phyloP scores from a whole-genome alignment of 2,797 vertebrate genomes.

The Podargus strigoides region DNA sequence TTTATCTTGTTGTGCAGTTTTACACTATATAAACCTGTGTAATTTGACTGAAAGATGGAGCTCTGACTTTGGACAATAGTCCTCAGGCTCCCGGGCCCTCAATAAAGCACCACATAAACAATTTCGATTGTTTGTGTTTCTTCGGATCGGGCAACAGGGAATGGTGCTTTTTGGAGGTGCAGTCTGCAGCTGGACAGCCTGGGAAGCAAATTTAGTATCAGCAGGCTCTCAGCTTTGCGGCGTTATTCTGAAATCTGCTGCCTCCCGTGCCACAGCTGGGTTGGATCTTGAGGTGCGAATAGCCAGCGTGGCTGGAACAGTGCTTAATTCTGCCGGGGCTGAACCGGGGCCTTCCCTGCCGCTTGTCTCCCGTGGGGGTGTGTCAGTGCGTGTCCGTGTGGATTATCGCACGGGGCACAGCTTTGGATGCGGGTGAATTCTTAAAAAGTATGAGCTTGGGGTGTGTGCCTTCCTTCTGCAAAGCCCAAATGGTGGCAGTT shows the following conservation, averaged over 20 bases:
- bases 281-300: not conserved
- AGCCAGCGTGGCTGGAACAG: fast-evolving
- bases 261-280: fast-evolving
- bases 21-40: too few relatives aligned
- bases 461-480: not conserved
- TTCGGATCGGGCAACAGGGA: too few relatives aligned
- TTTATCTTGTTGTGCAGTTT: too few relatives aligned
- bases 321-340: not conserved
- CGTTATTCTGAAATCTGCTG: fast-evolving
- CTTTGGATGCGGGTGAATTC: not conserved
- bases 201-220: too few relatives aligned
- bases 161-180: too few relatives aligned
- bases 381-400: not conserved
- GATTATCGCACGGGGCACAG: not conserved
- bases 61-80: too few relatives aligned
- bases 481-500: not conserved
- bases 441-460: not conserved
- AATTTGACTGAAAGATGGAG: too few relatives aligned
- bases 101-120: too few relatives aligned
- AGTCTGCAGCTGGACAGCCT: too few relatives aligned
- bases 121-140: too few relatives aligned
- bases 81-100: too few relatives aligned
- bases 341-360: not conserved
- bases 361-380: not conserved
- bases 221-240: not conserved